phyloP scores from a whole-genome alignment of 2,797 vertebrate genomes.

The Gephyroberyx darwinii region DNA sequence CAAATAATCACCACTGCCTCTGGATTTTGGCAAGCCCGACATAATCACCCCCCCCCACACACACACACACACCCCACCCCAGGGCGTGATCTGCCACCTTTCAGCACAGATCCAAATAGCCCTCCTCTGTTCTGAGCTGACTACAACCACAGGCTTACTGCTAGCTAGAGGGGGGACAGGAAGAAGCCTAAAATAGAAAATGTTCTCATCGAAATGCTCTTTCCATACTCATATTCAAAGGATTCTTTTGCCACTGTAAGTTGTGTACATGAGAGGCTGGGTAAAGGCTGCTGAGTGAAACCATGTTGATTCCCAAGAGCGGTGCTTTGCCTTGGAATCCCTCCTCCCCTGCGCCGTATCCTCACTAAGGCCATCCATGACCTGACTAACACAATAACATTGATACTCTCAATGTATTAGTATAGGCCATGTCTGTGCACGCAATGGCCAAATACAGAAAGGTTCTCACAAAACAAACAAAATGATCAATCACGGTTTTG shows the following conservation, averaged over 20 bases:
- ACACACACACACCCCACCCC: constrained; percentile 57
- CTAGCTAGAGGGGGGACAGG: constrained; percentile 1
- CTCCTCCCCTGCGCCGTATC: constrained; percentile 7
- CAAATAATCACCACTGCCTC: constrained; percentile 73
- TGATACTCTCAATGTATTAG: constrained; percentile 1
- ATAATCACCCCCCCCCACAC: constrained; percentile 65
- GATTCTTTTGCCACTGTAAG: background rate
- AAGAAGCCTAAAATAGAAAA: background rate
- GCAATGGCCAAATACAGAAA: background rate
- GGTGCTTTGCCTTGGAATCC: background rate
- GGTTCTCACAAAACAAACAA: background rate
- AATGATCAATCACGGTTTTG: background rate
- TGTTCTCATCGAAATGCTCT: background rate
- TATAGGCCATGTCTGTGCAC: background rate
- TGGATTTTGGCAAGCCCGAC: constrained; percentile 77
- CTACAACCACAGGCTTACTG: constrained; percentile 22
- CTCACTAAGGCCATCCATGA: constrained; percentile 17
- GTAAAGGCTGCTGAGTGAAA: background rate
- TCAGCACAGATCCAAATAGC: constrained; percentile 42
- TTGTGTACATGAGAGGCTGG: background rate
- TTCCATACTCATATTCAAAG: background rate
- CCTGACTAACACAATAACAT: constrained; percentile 5
- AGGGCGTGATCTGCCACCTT: constrained; percentile 49
- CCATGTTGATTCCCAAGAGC: background rate
- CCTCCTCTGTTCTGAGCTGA: constrained; percentile 30